Conservation (phyloP, 1,140 invertebrate species). For the Drosophila trapezifrons region DNA sequence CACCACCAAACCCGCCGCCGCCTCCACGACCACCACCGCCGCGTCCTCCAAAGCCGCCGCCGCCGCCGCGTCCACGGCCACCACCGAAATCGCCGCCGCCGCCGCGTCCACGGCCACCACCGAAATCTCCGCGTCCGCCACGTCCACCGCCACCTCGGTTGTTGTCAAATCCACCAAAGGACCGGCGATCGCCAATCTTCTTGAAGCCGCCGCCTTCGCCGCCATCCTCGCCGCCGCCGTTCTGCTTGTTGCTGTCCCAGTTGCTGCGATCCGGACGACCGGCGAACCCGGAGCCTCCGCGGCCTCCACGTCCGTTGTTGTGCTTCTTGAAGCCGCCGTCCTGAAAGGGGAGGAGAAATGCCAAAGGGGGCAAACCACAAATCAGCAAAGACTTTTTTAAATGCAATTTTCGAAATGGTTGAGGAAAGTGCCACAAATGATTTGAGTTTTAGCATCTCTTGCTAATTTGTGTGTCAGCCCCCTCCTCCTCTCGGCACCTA, state of each 20-base stretch:
- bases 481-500: slow-evolving; percentile 22
- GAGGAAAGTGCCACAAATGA: slow-evolving; percentile 65
- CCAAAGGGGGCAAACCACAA: slow-evolving; percentile 72
- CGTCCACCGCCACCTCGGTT: slow-evolving; percentile 84
- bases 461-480: slow-evolving; percentile 77
- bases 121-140: slow-evolving; percentile 80
- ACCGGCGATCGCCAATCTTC: slow-evolving; percentile 82
- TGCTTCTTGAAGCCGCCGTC: slow-evolving; percentile 71
- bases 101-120: neutral
- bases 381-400: slow-evolving; percentile 71
- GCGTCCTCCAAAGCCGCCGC: slow-evolving; percentile 76
- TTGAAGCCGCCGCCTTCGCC: slow-evolving; percentile 78
- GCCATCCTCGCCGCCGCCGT: slow-evolving; percentile 83
- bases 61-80: slow-evolving; percentile 58
- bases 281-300: slow-evolving; percentile 79
- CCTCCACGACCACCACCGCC: slow-evolving; percentile 53
- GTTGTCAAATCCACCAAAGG: slow-evolving; percentile 84
- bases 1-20: slow-evolving; percentile 79
- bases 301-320: slow-evolving; percentile 74
- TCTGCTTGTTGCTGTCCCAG: slow-evolving; percentile 69
- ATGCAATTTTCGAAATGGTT: slow-evolving; percentile 10
- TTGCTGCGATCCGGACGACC: slow-evolving; percentile 72
- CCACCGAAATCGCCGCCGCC: neutral
- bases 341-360: slow-evolving; percentile 41
- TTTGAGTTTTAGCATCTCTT: slow-evolving; percentile 64